phyloP scores from a whole-genome alignment of 2,113 vertebrate species.

The Sphyrna mokarran region DNA sequence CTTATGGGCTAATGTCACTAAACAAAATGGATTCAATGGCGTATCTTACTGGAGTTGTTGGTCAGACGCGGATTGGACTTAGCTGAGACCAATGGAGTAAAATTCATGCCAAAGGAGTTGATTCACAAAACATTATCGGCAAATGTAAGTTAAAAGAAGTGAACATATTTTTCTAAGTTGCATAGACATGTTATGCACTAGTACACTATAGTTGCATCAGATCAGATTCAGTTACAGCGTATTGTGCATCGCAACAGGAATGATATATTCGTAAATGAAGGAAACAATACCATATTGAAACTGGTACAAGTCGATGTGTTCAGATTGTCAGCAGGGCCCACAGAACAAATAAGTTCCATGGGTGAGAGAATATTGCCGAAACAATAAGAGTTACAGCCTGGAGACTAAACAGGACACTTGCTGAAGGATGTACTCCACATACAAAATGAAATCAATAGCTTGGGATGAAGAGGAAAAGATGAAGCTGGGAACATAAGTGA shows the following conservation, averaged over 20 bases:
- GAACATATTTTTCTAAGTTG: neutral
- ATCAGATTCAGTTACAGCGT: neutral
- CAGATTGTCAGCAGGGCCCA: conserved; percentile 6
- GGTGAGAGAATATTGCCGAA: conserved; percentile 13
- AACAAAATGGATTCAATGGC: neutral
- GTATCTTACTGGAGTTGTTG: neutral
- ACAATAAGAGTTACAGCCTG: neutral
- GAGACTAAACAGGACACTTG: conserved; percentile 16
- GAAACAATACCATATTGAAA: neutral
- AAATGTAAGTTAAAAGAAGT: neutral
- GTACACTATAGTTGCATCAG: neutral
- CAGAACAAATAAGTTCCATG: conserved; percentile 2
- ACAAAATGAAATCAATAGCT: conserved; percentile 26
- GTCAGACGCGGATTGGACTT: neutral
- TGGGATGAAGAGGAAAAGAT: conserved; percentile 28
- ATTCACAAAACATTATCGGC: conserved; percentile 7
- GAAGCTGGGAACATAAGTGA: conserved; percentile 18
- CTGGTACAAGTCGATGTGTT: neutral
- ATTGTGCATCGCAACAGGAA: neutral
- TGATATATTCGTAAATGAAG: neutral
- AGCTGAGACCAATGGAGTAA: neutral
- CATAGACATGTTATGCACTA: neutral
- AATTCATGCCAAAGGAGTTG: neutral
- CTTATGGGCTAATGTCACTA: neutral
- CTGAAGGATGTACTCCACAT: conserved; percentile 21